phyloP scores from a whole-genome alignment of 2,888 invertebrate species.

The Nemotelus pantherinus region DNA sequence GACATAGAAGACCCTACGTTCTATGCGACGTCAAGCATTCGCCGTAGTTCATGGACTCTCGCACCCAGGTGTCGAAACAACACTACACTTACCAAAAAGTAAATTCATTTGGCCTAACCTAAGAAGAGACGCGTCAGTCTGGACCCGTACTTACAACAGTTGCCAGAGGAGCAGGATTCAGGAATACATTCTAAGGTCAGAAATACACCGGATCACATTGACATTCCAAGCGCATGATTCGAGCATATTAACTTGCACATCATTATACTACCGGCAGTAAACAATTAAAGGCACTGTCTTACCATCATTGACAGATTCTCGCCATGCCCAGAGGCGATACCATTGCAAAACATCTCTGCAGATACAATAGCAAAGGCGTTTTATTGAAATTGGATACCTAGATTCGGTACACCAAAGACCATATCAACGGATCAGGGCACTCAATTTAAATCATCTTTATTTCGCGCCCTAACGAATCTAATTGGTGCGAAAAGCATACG shows the following conservation, averaged over 20 bases:
- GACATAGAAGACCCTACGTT: not conserved
- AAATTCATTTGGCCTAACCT: not conserved
- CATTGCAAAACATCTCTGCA: constrained; percentile 43
- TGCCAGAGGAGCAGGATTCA: not conserved
- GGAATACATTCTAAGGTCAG: not conserved
- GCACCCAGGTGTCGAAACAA: not conserved
- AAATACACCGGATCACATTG: not conserved
- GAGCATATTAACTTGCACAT: not conserved
- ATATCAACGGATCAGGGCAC: constrained; percentile 30
- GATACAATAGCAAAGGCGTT: constrained; percentile 44
- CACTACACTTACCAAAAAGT: not conserved
- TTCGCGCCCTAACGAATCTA: constrained; percentile 6
- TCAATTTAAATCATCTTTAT: not conserved
- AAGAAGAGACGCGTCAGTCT: not conserved
- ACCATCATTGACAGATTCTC: constrained; percentile 18
- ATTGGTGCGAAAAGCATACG: not conserved
- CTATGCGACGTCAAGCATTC: not conserved
- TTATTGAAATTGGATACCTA: constrained; percentile 1
- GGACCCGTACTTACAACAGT: not conserved
- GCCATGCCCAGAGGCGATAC: constrained; percentile 38
- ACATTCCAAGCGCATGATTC: not conserved
- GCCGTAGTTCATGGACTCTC: not conserved
- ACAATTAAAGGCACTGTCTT: constrained; percentile 34
- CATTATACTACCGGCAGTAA: not conserved
- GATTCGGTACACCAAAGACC: constrained; percentile 12